Conservation (phyloP, 2,113 vertebrate species). For the Ciconia boyciana region DNA sequence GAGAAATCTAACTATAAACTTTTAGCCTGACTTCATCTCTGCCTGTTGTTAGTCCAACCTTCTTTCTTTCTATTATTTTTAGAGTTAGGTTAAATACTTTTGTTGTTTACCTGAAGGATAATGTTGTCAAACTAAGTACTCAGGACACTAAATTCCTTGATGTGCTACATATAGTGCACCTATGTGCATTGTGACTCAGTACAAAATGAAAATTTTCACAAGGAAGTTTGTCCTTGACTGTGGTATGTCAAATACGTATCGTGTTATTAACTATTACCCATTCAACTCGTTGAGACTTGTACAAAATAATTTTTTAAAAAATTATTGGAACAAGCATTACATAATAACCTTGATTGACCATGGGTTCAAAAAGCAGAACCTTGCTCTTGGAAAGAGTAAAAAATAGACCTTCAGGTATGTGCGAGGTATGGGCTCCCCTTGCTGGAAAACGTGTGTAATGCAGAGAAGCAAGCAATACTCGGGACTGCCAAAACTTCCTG, state of each 20-base stretch:
- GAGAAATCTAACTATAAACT: background rate
- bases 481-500: background rate
- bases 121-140: background rate
- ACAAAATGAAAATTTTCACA: background rate
- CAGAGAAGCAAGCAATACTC: background rate
- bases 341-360: background rate
- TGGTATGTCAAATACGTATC: background rate
- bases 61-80: background rate
- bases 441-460: background rate
- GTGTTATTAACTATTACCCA: background rate
- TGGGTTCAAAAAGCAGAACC: background rate
- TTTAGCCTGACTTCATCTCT: background rate
- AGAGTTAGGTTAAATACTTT: background rate
- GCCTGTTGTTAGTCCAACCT: background rate
- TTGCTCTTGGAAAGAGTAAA: fast-evolving
- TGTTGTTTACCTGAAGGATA: background rate
- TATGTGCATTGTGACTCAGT: background rate
- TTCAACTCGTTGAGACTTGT: background rate
- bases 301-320: background rate
- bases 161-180: background rate
- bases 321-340: background rate
- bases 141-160: background rate
- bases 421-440: background rate
- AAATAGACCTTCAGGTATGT: background rate
- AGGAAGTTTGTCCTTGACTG: background rate